Conservation (phyloP, 2,888 invertebrate species). For the Gandaritis pyraliata region DNA sequence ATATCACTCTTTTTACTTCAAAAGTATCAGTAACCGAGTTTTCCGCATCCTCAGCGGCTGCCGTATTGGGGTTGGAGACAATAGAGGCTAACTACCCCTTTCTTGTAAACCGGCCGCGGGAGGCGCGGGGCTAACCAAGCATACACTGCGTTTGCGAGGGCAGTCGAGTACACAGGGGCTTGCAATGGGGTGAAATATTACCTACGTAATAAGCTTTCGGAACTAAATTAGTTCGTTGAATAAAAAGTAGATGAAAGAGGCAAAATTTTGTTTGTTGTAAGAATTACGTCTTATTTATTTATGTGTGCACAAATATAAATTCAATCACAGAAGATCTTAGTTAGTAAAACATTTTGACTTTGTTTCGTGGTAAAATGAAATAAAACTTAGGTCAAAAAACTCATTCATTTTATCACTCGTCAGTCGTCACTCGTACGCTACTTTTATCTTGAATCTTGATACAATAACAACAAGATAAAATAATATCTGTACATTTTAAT, state of each 20-base stretch:
- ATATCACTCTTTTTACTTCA: conserved; percentile 1
- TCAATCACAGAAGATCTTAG: no score
- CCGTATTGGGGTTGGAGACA: conserved; percentile 67
- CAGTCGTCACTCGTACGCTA: no score
- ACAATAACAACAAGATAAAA: no score
- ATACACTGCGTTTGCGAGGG: conserved; percentile 71
- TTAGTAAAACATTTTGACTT: no score
- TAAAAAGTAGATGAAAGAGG: background rate
- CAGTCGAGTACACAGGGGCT: conserved; percentile 49
- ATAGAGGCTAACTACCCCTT: conserved; percentile 84
- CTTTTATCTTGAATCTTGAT: no score
- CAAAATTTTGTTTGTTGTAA: background rate
- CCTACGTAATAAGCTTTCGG: conserved; percentile 7
- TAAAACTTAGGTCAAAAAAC: no score
- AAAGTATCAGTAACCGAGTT: conserved; percentile 62
- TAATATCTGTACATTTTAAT: conserved; percentile 6
- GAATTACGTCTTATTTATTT: background rate
- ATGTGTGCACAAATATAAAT: background rate
- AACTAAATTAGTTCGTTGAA: conserved; percentile 7
- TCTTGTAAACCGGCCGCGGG: conserved; percentile 71
- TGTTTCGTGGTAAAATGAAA: no score
- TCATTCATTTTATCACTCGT: no score
- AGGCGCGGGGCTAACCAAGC: conserved; percentile 82
- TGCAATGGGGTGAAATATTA: conserved; percentile 18
- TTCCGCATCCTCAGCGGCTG: conserved; percentile 46